Conservation (phyloP, 1,140 invertebrate genomes). For the Tribolium madens region DNA sequence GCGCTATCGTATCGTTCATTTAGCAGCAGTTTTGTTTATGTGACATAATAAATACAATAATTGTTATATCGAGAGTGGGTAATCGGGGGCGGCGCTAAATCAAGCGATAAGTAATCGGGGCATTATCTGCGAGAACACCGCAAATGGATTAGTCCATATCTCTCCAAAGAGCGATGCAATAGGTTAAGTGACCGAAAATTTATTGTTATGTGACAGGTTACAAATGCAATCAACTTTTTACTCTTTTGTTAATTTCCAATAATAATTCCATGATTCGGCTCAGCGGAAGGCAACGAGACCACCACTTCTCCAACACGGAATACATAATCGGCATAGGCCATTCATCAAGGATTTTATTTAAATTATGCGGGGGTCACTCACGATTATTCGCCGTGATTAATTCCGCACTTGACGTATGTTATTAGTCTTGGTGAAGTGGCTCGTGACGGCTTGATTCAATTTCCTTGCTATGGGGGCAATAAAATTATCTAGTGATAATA, state of each 20-base stretch:
- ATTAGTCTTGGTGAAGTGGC: slow-evolving; percentile 8
- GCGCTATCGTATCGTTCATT: background rate
- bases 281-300: background rate
- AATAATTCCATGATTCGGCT: background rate
- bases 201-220: slow-evolving; percentile 36
- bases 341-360: slow-evolving; percentile 26
- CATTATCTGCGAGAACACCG: slow-evolving; percentile 33
- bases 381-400: slow-evolving; percentile 19
- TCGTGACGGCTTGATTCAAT: background rate
- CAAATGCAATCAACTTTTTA: slow-evolving; percentile 31
- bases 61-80: slow-evolving; percentile 11
- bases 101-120: slow-evolving; percentile 36
- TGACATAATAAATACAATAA: slow-evolving; percentile 22
- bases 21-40: slow-evolving; percentile 12
- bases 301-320: background rate
- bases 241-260: slow-evolving; percentile 19
- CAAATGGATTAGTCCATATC: slow-evolving; percentile 38
- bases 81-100: slow-evolving; percentile 15
- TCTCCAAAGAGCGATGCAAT: slow-evolving; percentile 26
- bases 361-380: slow-evolving; percentile 11
- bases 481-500: too few species aligned
- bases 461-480: background rate
- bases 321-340: slow-evolving; percentile 1
- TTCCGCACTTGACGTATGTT: background rate
- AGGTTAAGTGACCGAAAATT: slow-evolving; percentile 38